phyloP scores from a whole-genome alignment of 2,797 vertebrate species.

The Tinamus major region DNA sequence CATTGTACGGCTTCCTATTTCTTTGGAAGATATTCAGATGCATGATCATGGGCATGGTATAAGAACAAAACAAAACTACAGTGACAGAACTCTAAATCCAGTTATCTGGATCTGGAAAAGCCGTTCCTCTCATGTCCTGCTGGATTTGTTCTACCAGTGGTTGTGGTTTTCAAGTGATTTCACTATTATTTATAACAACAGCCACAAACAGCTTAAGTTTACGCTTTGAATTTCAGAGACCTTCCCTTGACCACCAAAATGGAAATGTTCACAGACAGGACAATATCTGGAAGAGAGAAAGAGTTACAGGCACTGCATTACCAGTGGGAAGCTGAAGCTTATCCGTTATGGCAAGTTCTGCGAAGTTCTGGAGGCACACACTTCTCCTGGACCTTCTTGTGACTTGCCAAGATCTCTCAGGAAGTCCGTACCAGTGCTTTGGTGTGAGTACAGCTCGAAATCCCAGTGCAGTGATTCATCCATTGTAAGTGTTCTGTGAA shows the following conservation, averaged over 20 bases:
- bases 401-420: not conserved
- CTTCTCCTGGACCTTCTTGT: not conserved
- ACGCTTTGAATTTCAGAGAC: not conserved
- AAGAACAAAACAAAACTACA: not conserved
- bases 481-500: not conserved
- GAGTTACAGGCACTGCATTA: not conserved
- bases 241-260: not conserved
- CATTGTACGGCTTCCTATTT: conserved; percentile 24
- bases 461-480: not conserved
- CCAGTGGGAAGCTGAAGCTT: not conserved
- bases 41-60: not conserved
- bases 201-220: not conserved
- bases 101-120: not conserved
- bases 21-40: not conserved
- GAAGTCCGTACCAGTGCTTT: not conserved
- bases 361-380: not conserved
- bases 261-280: not conserved
- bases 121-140: not conserved
- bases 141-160: not conserved
- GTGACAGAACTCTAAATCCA: not conserved
- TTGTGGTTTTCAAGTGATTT: not conserved
- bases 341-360: not conserved
- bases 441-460: not conserved
- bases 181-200: not conserved
- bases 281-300: not conserved